These are phyloP conservation scores for Gavialis gangeticus DNA, from an alignment of 2,113 vertebrate genomes.

Conservation along the genomic window DNA sequence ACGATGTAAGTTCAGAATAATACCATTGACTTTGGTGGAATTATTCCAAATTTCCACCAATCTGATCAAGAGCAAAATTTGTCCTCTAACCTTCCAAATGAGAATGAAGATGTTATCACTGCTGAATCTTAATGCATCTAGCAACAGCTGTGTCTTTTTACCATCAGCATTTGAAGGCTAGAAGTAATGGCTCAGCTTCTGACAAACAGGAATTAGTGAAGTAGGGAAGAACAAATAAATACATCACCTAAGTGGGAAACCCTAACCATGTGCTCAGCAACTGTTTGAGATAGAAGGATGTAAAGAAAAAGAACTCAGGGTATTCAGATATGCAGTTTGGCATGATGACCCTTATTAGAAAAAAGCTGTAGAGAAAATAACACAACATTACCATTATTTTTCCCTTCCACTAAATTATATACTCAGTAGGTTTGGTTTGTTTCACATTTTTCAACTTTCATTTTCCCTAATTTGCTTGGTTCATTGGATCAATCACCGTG, in stretches of 20 bases:
- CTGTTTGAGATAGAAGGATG: background rate
- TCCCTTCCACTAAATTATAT: background rate
- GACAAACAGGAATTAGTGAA: conserved; percentile 59
- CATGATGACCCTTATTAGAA: background rate
- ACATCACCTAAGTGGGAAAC: background rate
- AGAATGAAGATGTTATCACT: conserved; percentile 9
- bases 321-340: background rate
- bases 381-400: background rate
- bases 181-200: conserved; percentile 29
- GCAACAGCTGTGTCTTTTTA: conserved; percentile 50
- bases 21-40: background rate
- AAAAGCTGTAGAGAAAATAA: background rate
- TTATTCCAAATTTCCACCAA: background rate
- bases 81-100: background rate
- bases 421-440: background rate
- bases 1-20: background rate
- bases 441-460: background rate
- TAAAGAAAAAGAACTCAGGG: background rate
- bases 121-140: background rate
- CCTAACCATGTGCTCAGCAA: background rate
- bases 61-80: background rate
- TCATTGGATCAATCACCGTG: background rate
- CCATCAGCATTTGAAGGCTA: background rate
- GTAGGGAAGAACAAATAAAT: conserved; percentile 31
- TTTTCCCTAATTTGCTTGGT: background rate